Evolutionary conservation across 2,888 invertebrate species (phyloP).

Genomic region (Clistopyga incitator): DNA sequence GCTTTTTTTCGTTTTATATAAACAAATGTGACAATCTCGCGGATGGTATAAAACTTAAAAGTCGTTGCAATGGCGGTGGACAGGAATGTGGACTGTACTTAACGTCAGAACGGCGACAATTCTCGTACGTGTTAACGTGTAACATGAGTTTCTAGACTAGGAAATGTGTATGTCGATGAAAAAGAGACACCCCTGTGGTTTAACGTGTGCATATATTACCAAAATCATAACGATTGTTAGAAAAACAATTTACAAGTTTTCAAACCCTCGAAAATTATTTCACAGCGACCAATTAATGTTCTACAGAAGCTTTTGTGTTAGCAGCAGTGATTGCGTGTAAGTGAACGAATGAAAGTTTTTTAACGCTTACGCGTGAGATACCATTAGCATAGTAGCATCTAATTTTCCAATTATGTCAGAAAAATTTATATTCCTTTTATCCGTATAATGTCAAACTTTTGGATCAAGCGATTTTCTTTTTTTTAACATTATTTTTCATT

Average conservation of each 20-base stretch:
- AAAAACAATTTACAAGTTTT: constrained; percentile 82
- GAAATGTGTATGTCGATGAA: constrained; percentile 62
- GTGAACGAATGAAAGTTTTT: constrained; percentile 7
- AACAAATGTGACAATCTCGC: constrained; percentile 33
- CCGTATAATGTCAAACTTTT: neutral
- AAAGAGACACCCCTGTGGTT: constrained; percentile 57
- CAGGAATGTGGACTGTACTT: constrained; percentile 53
- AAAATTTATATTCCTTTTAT: neutral
- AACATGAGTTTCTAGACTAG: constrained; percentile 25
- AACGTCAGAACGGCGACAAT: constrained; percentile 47
- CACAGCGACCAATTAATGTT: constrained; percentile 22
- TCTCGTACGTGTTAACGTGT: constrained; percentile 42
- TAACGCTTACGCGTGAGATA: constrained; percentile 14
- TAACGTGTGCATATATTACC: constrained; percentile 44
- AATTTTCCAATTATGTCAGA: neutral
- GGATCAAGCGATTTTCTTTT: neutral
- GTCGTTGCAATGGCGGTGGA: constrained; percentile 52
- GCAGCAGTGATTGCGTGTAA: constrained; percentile 30
- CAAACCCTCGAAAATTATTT: constrained; percentile 47
- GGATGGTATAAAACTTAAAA: constrained; percentile 29
- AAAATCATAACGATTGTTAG: constrained; percentile 78
- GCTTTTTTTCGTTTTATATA: too few relatives aligned
- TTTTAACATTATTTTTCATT: neutral
- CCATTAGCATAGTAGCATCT: constrained; percentile 35
- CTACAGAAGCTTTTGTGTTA: constrained; percentile 43